A percentile compares a stretch with the other conserved stretches of the same genome.
These are phyloP conservation scores for Metacarcinus magister DNA, from an alignment of 2,888 invertebrate species.

Conservation along the genomic window DNA sequence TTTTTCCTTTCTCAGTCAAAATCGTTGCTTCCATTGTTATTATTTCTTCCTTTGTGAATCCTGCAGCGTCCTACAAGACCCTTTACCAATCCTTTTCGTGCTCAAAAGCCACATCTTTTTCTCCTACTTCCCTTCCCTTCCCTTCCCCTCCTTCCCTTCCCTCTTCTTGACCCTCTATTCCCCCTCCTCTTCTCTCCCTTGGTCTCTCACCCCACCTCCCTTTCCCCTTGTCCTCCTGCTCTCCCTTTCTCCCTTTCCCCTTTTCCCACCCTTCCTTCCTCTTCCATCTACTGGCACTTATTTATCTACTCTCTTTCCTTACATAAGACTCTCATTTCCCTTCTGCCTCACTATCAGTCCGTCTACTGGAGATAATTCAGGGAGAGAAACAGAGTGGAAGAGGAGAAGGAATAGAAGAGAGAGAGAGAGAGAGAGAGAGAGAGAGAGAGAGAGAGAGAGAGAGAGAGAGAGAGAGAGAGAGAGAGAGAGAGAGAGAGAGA, in stretches of 20 bases:
- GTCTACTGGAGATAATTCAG: background rate
- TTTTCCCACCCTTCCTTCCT: background rate
- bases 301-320: slow-evolving; percentile 1
- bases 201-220: background rate
- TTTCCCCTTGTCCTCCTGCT: background rate
- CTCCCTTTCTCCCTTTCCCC: background rate
- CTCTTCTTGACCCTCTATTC: background rate
- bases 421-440: background rate
- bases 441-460: background rate
- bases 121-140: background rate
- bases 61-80: background rate
- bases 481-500: background rate
- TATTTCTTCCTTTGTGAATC: background rate
- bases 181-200: background rate
- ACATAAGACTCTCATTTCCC: slow-evolving; percentile 37
- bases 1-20: background rate
- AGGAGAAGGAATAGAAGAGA: background rate
- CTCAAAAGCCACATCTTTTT: background rate
- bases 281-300: background rate
- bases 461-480: background rate
- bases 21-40: background rate
- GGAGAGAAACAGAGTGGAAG: background rate
- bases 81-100: background rate
- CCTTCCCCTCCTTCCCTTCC: background rate
- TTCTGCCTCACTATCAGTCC: slow-evolving; percentile 6